Evolutionary conservation across 2,113 vertebrate species (phyloP).

Genomic region (Platanista minor): DNA sequence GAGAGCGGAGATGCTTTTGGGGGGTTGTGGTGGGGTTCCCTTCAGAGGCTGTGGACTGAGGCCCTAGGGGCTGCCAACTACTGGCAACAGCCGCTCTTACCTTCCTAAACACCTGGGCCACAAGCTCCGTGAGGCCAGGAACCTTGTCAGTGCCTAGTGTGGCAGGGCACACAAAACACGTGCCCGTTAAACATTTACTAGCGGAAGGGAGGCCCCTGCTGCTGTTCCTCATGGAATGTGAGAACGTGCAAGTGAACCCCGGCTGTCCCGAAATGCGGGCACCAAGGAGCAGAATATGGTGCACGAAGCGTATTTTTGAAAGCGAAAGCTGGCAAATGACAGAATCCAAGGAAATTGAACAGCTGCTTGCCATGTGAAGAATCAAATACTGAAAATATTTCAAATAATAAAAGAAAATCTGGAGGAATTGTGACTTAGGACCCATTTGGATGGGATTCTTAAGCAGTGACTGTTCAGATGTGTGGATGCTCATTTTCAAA

Average conservation of each 20-base stretch:
- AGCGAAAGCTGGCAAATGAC: not conserved
- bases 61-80: not conserved
- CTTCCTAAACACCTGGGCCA: not conserved
- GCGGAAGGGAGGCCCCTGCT: not conserved
- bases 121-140: not conserved
- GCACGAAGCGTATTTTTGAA: not conserved
- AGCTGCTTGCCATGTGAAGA: constrained; percentile 15
- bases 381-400: constrained; percentile 43
- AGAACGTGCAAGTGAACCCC: not conserved
- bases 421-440: not conserved
- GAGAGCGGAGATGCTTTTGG: too few relatives aligned
- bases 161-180: not conserved
- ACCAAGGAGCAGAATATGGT: not conserved
- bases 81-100: not conserved
- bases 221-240: not conserved
- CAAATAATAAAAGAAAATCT: constrained; percentile 45
- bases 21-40: not conserved
- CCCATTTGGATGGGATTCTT: not conserved
- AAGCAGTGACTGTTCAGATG: not conserved
- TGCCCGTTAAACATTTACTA: not conserved
- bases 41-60: not conserved
- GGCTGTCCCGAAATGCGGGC: not conserved
- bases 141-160: not conserved
- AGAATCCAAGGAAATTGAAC: not conserved
- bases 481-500: constrained; percentile 31